These are phyloP conservation scores for Gisinianus flammeolus DNA, from an alignment of 2,888 invertebrate genomes.

Conservation along the genomic window DNA sequence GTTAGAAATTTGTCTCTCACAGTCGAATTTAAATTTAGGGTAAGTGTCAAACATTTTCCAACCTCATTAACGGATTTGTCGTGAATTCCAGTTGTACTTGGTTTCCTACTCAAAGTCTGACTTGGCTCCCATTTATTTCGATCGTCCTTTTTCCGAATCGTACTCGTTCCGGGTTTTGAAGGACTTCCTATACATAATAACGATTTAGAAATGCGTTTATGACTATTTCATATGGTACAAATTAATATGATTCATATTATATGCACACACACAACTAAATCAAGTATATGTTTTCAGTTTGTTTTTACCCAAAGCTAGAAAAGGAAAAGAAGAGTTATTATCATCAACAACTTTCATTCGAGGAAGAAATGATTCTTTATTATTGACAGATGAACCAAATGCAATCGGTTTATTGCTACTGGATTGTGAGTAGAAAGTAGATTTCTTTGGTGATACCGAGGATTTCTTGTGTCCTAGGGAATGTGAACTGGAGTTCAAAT, in stretches of 20 bases:
- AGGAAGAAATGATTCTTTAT: conserved; percentile 53
- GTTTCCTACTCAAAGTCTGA: conserved; percentile 19
- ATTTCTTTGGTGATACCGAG: conserved; percentile 34
- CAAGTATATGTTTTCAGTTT: too few relatives aligned
- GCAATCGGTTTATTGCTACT: conserved; percentile 25
- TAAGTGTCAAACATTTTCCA: conserved; percentile 22
- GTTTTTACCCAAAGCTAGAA: conserved; percentile 43
- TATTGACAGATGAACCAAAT: conserved; percentile 39
- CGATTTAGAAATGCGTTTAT: background rate
- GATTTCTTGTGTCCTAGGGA: conserved; percentile 22
- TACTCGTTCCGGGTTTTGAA: conserved; percentile 47
- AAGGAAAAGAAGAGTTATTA: conserved; percentile 41
- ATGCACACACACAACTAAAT: background rate
- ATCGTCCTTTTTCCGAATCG: conserved; percentile 25
- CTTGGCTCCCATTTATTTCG: conserved; percentile 37
- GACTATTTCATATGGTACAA: background rate
- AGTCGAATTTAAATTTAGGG: conserved; percentile 13
- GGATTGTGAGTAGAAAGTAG: conserved; percentile 32
- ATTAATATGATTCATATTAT: background rate
- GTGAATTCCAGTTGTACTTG: conserved; percentile 24
- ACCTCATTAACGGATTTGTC: conserved; percentile 32
- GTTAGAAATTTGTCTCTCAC: conserved; percentile 3
- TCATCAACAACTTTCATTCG: conserved; percentile 50
- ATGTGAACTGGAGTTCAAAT: background rate
- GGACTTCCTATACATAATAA: conserved; percentile 48